Percentiles rank a stretch among this genome's conserved stretches.
These are phyloP conservation scores for Bathynomus jamesi DNA, from an alignment of 1,140 invertebrate genomes.

Conservation along the genomic window DNA sequence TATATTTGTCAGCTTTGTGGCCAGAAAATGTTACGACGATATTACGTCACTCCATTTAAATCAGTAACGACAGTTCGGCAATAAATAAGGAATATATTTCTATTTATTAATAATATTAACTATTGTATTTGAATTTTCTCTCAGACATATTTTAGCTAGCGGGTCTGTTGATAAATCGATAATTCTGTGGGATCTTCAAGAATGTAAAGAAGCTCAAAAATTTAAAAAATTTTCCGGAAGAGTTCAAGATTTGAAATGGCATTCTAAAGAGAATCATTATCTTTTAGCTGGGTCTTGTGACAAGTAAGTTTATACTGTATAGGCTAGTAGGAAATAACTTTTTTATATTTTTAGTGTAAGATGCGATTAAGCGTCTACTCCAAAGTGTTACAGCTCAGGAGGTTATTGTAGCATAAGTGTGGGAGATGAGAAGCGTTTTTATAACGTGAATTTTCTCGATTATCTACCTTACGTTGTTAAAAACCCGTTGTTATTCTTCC, in stretches of 20 bases:
- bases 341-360: conserved; percentile 42
- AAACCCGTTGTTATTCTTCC: too few species aligned
- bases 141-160: conserved; percentile 80
- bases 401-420: too few species aligned
- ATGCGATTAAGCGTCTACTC: too few species aligned
- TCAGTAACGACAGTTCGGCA: neutral
- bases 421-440: too few species aligned
- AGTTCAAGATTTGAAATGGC: conserved; percentile 79
- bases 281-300: conserved; percentile 31
- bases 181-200: conserved; percentile 87
- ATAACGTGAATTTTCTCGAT: too few species aligned
- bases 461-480: too few species aligned
- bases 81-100: neutral
- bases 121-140: conserved; percentile 37
- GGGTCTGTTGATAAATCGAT: conserved; percentile 82
- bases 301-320: conserved; percentile 15
- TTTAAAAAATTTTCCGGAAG: conserved; percentile 70
- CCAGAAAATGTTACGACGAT: too few species aligned
- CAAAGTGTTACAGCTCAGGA: too few species aligned
- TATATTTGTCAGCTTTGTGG: too few species aligned
- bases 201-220: conserved; percentile 60
- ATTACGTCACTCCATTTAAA: too few species aligned
- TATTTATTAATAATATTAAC: neutral
- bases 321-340: too few species aligned
- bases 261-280: conserved; percentile 59